Percentiles rank a stretch among this genome's conserved stretches.
phyloP scores from a whole-genome alignment of 2,797 vertebrate genomes.

The Enteromius anoplus region DNA sequence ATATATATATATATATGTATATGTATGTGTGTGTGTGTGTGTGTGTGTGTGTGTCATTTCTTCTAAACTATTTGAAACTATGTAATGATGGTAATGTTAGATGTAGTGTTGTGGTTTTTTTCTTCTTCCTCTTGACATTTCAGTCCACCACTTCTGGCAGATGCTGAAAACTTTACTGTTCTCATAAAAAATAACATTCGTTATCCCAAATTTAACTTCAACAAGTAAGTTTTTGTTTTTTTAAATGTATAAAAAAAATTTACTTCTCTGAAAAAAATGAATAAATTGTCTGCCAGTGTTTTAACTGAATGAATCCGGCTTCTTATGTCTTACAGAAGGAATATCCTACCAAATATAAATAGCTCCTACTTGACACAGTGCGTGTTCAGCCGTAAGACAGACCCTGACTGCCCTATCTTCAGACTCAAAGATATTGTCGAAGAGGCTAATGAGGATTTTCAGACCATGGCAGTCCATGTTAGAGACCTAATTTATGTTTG shows the following conservation, averaged over 20 bases:
- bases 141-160: constrained; percentile 83
- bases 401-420: constrained; percentile 85
- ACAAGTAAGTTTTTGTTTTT: constrained; percentile 71
- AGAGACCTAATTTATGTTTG: not conserved
- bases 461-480: constrained; percentile 84
- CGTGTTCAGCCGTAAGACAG: constrained; percentile 69
- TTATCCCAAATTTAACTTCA: constrained; percentile 86
- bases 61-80: not conserved
- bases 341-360: constrained; percentile 82
- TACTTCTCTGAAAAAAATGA: not conserved
- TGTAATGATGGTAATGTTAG: not conserved
- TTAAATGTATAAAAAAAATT: too few relatives aligned
- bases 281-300: not conserved
- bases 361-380: constrained; percentile 75
- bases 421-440: constrained; percentile 81
- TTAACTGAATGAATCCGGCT: not conserved
- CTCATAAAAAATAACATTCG: constrained; percentile 88
- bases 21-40: too few relatives aligned
- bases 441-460: constrained; percentile 82
- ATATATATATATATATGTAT: not conserved
- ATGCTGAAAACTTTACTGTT: constrained; percentile 89
- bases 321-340: constrained; percentile 70
- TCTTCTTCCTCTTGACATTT: not conserved
- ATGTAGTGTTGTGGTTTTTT: not conserved
- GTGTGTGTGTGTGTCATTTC: not conserved